Evolutionary conservation across 2,888 invertebrate genomes (phyloP).

Genomic region (Meiosimyza decipiens): DNA sequence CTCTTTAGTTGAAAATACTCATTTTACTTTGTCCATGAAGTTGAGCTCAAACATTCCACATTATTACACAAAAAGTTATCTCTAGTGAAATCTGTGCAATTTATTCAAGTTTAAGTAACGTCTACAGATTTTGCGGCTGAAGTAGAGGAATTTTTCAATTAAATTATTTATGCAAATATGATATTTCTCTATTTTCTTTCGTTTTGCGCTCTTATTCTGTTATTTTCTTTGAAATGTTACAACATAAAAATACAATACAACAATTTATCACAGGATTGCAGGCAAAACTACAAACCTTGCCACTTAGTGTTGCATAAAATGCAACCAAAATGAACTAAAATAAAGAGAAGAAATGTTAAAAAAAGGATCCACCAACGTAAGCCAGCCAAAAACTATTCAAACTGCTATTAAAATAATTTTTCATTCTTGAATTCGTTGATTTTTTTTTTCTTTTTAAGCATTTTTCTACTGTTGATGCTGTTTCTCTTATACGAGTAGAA

Average conservation of each 20-base stretch:
- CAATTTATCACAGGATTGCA: conserved; percentile 27
- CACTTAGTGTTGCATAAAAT: neutral
- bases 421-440: conserved; percentile 29
- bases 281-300: conserved; percentile 13
- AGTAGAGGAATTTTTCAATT: too few relatives aligned
- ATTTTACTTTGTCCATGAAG: too few relatives aligned
- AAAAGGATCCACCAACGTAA: neutral
- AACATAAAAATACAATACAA: conserved; percentile 6
- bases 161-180: too few relatives aligned
- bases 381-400: conserved; percentile 32
- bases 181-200: too few relatives aligned
- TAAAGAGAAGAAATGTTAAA: neutral
- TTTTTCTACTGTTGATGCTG: too few relatives aligned
- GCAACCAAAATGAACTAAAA: neutral
- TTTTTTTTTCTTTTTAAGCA: neutral
- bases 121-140: too few relatives aligned
- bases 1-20: too few relatives aligned
- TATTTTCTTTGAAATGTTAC: neutral
- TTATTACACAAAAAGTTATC: too few relatives aligned
- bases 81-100: too few relatives aligned
- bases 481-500: neutral
- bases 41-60: too few relatives aligned
- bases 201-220: too few relatives aligned
- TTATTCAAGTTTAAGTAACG: too few relatives aligned
- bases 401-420: conserved; percentile 36